Base-by-base conservation (phyloP, 2,797 vertebrate genomes). In the Sebastes trivittatus region DNA sequence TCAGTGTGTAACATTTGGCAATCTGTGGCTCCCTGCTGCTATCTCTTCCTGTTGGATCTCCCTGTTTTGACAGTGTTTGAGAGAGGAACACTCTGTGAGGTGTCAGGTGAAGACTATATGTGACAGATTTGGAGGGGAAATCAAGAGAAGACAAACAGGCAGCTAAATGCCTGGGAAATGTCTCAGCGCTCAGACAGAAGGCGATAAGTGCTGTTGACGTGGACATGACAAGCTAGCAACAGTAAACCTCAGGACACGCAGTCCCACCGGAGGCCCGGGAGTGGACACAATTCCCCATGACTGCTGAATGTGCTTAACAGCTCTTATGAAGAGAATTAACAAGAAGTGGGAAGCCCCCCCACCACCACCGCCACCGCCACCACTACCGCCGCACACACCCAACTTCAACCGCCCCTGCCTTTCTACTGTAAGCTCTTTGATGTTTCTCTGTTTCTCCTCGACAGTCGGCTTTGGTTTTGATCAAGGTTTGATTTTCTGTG, bases 201-300 rank as follows among this genome's bases (percentile, higher is more conserved):
- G 93, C 91, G 94, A 94, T 95, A 95, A 96, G 94, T 93, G 85
- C 92, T 92, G 90, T 92, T 96, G 95, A 96, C 93, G 90, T 87
- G 90, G 93, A 96, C 94, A 95, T 96, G 95, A 96, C 95, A 96
- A 93, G 95, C 91, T 85, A 87, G 91, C 93, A 95, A 93, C 93
- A 93, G 93, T 89, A 93, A 94, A 94, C 94, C 94, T 94, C 94
- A 91, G 94, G 94, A 95, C 93, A 91, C 79, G 83, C 90, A 85
- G 89, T 95, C 95, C 93, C 93, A 91, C 91, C 70, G 93, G 95
- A 94, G 93, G 85, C 89, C 92, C 58, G 30, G 25, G 86, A 94
- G 87, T 93, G 93, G 92, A 95, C 92, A 86, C 88, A 29, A 89
- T 94, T 93, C 87, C 84, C 81, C 29, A 86, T 82, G 85, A 91